Evolutionary conservation across 35 echinoderm and acorn worm species (phyloP), one percentile per base, ranked within the genome.

Genomic region (Apostichopus parvimensis): DNA sequence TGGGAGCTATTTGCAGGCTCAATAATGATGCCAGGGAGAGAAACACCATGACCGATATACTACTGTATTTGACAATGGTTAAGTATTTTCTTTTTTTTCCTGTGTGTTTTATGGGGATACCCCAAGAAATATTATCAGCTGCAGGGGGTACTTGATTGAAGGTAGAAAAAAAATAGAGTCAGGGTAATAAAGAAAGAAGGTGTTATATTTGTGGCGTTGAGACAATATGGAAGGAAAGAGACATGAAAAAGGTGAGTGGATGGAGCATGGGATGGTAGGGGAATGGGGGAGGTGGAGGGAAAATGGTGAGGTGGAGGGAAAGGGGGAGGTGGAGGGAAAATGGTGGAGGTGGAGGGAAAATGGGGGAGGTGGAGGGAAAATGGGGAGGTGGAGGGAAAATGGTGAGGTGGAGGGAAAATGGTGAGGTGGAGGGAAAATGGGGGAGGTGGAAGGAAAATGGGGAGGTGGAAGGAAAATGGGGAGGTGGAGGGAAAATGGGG

Each of bases 1-100:
- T 21, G 77, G 77, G 77, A 78, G 22, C 52, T 78, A 34, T 78
- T 78, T 78, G 77, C 52, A 34, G 77, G 77, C 23, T 78, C 23
- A 78, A 78, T 78, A 78, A 78, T 78, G 34, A 21, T 45, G 34
- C 12, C 68, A 14, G 12, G 12, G 0, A 45, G 34, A 45, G 34
- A 45, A 45, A 45, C 34, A 45, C 34, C 34, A 45, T 45, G 34
- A 45, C 34, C 34, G 2, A 45, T 45, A 45, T 45, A n/a, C n/a
- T n/a, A n/a, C n/a, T n/a, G n/a, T n/a, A 45, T 45, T 45, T 45
- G 34, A 45, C 34, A 45, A 45, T 45, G 34, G 34, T 45, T 45
- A 45, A 45, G 34, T 45, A 45, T 45, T 45, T 45, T 45, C 34
- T 45, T 45, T 45, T 45, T 45, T 45, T 45, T 45, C 34, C 34